Conservation (phyloP, 2,113 vertebrate genomes). For the Ranitomeya variabilis region DNA sequence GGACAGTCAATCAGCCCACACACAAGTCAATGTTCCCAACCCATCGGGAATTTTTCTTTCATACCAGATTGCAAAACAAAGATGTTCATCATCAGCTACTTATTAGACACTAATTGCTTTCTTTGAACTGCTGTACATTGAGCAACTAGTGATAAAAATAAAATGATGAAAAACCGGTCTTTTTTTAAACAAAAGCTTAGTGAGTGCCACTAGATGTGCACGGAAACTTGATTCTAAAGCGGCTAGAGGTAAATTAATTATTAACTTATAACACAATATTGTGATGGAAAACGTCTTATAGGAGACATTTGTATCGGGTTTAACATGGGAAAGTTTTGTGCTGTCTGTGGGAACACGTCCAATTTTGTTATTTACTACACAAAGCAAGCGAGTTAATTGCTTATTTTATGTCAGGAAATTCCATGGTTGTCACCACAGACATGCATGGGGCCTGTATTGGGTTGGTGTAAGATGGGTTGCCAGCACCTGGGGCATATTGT, state of each 20-base stretch:
- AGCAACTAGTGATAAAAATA: not conserved
- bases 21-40: not conserved
- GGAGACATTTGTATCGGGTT: not conserved
- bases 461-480: no score
- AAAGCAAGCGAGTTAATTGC: not conserved
- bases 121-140: not conserved
- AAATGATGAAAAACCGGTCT: slow-evolving; percentile 12
- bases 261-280: not conserved
- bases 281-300: not conserved
- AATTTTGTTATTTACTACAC: not conserved
- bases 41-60: slow-evolving; percentile 1
- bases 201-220: not conserved
- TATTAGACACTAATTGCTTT: not conserved
- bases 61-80: not conserved
- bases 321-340: not conserved
- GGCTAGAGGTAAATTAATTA: not conserved
- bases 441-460: no score
- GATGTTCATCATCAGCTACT: not conserved
- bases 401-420: not conserved
- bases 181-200: not conserved
- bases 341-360: not conserved
- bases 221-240: not conserved
- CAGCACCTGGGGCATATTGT: no score
- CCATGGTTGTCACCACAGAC: no score
- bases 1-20: not conserved